A percentile compares a stretch with the other conserved stretches of the same genome.
phyloP scores from a whole-genome alignment of 2,888 invertebrate genomes.

The Athripsodes cinereus region DNA sequence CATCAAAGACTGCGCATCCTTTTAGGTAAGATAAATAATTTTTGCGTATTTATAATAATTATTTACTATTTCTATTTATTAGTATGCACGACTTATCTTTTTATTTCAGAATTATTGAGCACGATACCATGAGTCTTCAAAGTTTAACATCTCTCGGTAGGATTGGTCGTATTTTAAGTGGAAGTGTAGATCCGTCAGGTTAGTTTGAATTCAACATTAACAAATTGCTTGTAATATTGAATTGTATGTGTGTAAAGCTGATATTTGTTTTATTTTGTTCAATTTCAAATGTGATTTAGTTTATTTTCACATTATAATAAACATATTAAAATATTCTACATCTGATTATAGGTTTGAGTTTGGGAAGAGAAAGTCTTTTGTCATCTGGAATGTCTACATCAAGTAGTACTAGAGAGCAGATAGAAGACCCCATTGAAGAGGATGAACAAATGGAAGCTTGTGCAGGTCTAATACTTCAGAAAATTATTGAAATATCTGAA shows the following conservation, averaged over 20 bases:
- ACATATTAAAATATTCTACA: too few relatives aligned
- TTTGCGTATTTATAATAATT: not conserved
- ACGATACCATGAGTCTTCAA: conserved; percentile 80
- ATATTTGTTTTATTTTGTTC: too few relatives aligned
- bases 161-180: conserved; percentile 72
- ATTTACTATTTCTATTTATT: not conserved
- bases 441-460: not conserved
- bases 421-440: not conserved
- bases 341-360: conserved; percentile 7
- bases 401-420: not conserved
- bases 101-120: conserved; percentile 65
- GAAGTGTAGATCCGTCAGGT: conserved; percentile 58
- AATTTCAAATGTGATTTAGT: too few relatives aligned
- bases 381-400: conserved; percentile 10
- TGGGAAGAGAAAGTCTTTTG: conserved; percentile 14
- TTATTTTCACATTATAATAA: too few relatives aligned
- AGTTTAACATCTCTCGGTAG: conserved; percentile 84
- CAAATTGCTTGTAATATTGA: too few relatives aligned
- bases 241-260: too few relatives aligned
- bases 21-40: conserved; percentile 47
- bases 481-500: too few relatives aligned
- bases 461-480: too few relatives aligned
- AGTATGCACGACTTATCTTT: not conserved
- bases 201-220: conserved; percentile 24
- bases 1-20: conserved; percentile 64